These are phyloP conservation scores for Cephus nigrinus DNA, from an alignment of 2,888 invertebrate species.

Conservation along the genomic window DNA sequence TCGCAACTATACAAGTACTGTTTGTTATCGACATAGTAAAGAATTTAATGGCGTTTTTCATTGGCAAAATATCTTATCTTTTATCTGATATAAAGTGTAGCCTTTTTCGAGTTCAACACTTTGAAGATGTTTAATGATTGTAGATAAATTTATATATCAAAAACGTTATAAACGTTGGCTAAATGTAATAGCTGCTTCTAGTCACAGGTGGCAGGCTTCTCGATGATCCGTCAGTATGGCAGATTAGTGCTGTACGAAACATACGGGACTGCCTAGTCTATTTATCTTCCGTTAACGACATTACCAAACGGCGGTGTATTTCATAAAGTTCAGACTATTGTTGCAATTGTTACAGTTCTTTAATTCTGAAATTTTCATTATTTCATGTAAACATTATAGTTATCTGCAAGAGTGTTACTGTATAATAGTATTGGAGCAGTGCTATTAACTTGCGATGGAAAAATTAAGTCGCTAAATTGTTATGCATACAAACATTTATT, in stretches of 20 bases:
- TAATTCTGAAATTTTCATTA: not conserved
- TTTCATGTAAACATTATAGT: not conserved
- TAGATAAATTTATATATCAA: not conserved
- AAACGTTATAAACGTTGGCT: not conserved
- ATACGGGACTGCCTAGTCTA: not conserved
- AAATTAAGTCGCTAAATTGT: not conserved
- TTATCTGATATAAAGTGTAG: not conserved
- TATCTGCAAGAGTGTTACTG: not conserved
- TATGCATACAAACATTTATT: not conserved
- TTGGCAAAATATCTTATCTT: not conserved
- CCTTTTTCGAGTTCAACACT: not conserved
- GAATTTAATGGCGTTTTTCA: not conserved
- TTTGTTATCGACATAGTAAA: not conserved
- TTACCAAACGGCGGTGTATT: not conserved
- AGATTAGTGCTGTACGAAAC: not conserved
- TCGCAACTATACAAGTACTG: not conserved
- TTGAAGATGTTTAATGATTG: not conserved
- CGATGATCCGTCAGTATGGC: not conserved
- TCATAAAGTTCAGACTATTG: not conserved
- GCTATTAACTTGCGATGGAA: not conserved
- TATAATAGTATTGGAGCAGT: not conserved
- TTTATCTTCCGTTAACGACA: not conserved
- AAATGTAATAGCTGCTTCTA: not conserved
- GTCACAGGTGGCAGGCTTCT: not conserved
- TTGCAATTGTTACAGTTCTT: not conserved